These are phyloP conservation scores for Scophthalmus maximus DNA, from an alignment of 2,113 vertebrate species.

Conservation along the genomic window DNA sequence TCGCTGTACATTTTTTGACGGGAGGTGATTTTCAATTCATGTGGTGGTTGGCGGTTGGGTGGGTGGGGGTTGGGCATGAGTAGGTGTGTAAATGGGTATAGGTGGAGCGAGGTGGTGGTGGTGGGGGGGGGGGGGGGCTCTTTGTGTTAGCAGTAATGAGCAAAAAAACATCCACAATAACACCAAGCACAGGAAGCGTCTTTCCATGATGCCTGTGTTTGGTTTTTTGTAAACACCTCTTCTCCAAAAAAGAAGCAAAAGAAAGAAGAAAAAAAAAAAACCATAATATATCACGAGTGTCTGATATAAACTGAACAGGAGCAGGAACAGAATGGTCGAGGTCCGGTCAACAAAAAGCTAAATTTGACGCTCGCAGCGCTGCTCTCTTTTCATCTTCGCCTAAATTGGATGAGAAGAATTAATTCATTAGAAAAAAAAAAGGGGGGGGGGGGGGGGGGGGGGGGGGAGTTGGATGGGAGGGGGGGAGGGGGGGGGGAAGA, in stretches of 20 bases:
- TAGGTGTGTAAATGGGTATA: background rate
- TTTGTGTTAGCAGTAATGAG: conserved; percentile 35
- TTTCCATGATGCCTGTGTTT: conserved; percentile 37
- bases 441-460: background rate
- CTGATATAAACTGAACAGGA: conserved; percentile 61
- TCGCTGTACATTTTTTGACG: conserved; percentile 7
- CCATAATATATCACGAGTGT: conserved; percentile 57
- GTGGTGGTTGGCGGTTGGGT: background rate
- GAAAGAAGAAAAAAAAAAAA: conserved; percentile 19
- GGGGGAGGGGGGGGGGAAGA: conserved; percentile 16
- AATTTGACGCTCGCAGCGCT: conserved; percentile 69
- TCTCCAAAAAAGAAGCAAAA: no score
- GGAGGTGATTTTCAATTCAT: conserved; percentile 22
- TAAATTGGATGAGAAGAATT: conserved; percentile 81
- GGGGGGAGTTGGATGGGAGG: background rate
- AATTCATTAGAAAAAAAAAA: conserved; percentile 77
- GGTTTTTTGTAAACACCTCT: conserved; percentile 37
- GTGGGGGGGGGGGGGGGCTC: background rate
- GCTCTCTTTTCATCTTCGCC: conserved; percentile 77
- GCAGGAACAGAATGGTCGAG: conserved; percentile 46
- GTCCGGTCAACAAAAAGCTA: conserved; percentile 75
- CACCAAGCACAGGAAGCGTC: conserved; percentile 33
- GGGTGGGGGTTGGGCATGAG: conserved; percentile 6
- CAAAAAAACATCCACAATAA: conserved; percentile 8
- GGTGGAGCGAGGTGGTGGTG: background rate